A percentile compares a stretch with the other conserved stretches of the same genome.
phyloP scores from a whole-genome alignment of 2,888 invertebrate species.

The Caenorhabditis imperialis region DNA sequence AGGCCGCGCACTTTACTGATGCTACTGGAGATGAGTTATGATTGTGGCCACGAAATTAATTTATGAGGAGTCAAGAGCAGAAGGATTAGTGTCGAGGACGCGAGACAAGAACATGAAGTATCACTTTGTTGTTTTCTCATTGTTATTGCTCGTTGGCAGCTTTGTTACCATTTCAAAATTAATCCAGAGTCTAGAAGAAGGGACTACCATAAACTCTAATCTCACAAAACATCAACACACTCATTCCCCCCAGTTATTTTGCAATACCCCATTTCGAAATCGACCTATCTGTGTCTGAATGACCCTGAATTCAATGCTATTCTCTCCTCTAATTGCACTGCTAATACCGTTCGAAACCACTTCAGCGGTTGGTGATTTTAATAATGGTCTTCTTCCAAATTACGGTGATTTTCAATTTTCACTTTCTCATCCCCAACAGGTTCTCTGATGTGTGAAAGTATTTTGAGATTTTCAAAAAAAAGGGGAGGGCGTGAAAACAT shows the following conservation, averaged over 20 bases:
- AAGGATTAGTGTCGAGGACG: constrained; percentile 8
- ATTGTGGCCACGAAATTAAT: too few species aligned
- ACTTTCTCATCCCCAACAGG: too few species aligned
- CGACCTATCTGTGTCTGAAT: not conserved
- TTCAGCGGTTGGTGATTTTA: not conserved
- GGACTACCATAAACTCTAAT: too few species aligned
- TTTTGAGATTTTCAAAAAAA: not conserved
- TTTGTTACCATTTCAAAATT: too few species aligned
- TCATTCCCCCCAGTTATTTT: not conserved
- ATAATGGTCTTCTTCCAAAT: too few species aligned
- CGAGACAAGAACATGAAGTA: too few species aligned
- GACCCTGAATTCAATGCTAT: constrained; percentile 15
- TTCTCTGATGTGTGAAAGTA: too few species aligned
- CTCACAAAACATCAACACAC: not conserved
- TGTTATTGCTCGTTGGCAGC: too few species aligned
- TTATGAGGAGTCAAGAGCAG: too few species aligned
- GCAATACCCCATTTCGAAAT: not conserved
- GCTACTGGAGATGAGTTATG: constrained; percentile 44
- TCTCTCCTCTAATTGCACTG: not conserved
- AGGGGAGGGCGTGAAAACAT: constrained; percentile 29
- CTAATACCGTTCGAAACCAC: not conserved
- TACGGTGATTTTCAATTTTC: too few species aligned
- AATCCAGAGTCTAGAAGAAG: too few species aligned
- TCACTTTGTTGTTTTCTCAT: too few species aligned
- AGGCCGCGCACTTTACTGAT: constrained; percentile 48